Evolutionary conservation across 2,888 invertebrate species (phyloP).

Genomic region (Xanthia togata): DNA sequence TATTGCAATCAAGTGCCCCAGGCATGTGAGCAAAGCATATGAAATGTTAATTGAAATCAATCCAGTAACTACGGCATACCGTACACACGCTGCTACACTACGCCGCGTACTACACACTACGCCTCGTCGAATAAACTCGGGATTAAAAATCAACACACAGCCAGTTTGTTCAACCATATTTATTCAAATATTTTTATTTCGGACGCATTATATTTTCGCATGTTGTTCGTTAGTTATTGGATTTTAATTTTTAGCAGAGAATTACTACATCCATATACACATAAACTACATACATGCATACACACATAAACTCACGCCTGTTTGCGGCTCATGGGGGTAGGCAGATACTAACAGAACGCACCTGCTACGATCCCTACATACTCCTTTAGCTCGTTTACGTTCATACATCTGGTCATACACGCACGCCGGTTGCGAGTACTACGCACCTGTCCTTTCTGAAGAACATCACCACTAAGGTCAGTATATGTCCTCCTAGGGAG

Average conservation of each 20-base stretch:
- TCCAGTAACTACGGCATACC: conserved; percentile 26
- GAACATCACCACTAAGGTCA: no score
- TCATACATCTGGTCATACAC: no score
- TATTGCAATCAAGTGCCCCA: conserved; percentile 14
- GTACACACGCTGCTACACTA: neutral
- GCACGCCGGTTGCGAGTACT: no score
- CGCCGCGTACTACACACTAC: conserved; percentile 2
- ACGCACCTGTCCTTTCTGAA: no score
- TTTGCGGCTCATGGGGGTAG: no score
- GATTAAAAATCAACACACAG: conserved; percentile 50
- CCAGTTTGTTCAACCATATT: conserved; percentile 24
- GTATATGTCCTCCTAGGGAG: no score
- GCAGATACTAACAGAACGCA: no score
- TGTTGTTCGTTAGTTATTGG: neutral
- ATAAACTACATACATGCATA: no score
- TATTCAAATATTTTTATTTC: conserved; percentile 40
- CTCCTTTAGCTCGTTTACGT: no score
- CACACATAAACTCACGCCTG: no score
- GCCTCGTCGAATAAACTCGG: conserved; percentile 23
- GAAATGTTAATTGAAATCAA: conserved; percentile 41
- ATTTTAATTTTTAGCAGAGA: neutral
- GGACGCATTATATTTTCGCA: neutral
- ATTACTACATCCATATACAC: neutral
- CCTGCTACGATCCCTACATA: no score
- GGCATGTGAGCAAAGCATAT: conserved; percentile 7